Percentiles rank a stretch among this genome's conserved stretches.
Evolutionary conservation across 2,888 invertebrate species (phyloP).

Genomic region (Diogma glabrata): DNA sequence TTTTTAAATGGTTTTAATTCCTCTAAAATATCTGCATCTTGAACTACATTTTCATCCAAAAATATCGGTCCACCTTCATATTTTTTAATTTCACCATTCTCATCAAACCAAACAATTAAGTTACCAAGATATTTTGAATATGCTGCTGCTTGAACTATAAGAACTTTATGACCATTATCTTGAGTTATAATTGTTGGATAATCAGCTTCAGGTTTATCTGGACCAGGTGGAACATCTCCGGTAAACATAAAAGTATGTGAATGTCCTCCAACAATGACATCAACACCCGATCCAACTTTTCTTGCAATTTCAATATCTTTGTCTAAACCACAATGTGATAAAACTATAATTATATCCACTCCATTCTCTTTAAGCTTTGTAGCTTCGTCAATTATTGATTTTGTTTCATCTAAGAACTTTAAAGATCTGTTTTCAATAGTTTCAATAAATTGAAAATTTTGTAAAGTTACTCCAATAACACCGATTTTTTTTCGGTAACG

Average conservation of each 20-base stretch:
- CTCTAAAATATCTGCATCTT: conserved; percentile 25
- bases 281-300: conserved; percentile 52
- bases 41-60: conserved; percentile 45
- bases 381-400: conserved; percentile 55
- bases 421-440: conserved; percentile 53
- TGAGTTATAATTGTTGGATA: conserved; percentile 58
- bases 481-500: conserved; percentile 57
- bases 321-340: conserved; percentile 69
- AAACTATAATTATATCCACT: conserved; percentile 65
- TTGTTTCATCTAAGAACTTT: conserved; percentile 56
- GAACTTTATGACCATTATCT: conserved; percentile 29
- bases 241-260: conserved; percentile 69
- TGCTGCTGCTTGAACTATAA: conserved; percentile 60
- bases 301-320: conserved; percentile 55
- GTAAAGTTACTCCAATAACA: conserved; percentile 55
- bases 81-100: conserved; percentile 46
- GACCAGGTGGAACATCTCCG: conserved; percentile 42
- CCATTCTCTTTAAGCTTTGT: conserved; percentile 47
- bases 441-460: conserved; percentile 35
- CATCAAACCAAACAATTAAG: conserved; percentile 58
- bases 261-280: conserved; percentile 75
- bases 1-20: conserved; percentile 49
- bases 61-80: conserved; percentile 67
- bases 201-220: conserved; percentile 43
- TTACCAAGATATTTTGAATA: conserved; percentile 69